Base-by-base conservation (phyloP, 1,140 invertebrate genomes). In the Tetramorium simillimum region DNA sequence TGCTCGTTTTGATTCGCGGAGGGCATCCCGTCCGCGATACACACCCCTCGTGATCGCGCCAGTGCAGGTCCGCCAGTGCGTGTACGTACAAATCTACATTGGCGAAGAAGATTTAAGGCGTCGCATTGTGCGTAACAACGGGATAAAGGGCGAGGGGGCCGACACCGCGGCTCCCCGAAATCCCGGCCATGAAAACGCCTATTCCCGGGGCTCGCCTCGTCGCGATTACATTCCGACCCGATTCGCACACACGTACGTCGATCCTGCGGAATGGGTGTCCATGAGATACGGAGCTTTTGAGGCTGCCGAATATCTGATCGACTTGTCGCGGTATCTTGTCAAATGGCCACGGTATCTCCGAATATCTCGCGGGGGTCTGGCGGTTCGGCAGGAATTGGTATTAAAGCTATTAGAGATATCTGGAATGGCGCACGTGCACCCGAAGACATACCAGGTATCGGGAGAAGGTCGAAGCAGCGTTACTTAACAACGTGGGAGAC, bases 11-110 rank as follows among this genome's bases (percentile, higher is more conserved):
- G 62, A 91, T 89, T 91, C 89, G 90, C 51, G 67, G 40, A 67
- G 67, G 24, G 16, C 62, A 70, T 14, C 33, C 4, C 60, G 28
- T 43, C 28, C 28, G 56, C 67, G 51, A 40, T 78, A 73, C 89
- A 73, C 89, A 84, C 73, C 87, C 87, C 78, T 81, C 67, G 72
- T 9, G 58, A 14, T 53, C 53, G 70, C 33, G 75, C 86, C 89
- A 90, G 86, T 86, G 80, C 80, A 88, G 65, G 70, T 91, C 73
- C 82, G 4, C 73, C 67, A 33, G 73, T 46, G 58, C 49, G 62
- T 85, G 84, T 90, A 87, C 51, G 16, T 88, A 91, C 89, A 91
- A 89, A 91, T 91, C 65, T 78, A 72, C 72, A 78, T 77, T 46
- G 89, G 73, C 43, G 77, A 37, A 37, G 58, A 56, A 76, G 86